phyloP scores from a whole-genome alignment of 2,797 vertebrate genomes.

The Sebastiscus tertius region DNA sequence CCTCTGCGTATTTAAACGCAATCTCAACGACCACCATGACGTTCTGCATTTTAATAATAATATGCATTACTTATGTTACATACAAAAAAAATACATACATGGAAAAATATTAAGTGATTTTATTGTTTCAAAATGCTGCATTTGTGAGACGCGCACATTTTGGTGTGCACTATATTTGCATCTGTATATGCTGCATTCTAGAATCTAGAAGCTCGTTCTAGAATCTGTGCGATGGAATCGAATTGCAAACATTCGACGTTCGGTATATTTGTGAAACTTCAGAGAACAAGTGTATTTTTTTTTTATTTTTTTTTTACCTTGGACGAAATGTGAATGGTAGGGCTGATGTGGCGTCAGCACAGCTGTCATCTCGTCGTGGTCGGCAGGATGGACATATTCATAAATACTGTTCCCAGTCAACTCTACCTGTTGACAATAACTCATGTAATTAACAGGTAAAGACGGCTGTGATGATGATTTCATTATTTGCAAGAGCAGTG shows the following conservation, averaged over 20 bases:
- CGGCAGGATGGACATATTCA: slow-evolving; percentile 97
- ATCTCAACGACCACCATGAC: not conserved
- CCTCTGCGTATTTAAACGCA: not conserved
- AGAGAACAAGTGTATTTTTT: not conserved
- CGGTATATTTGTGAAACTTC: no score
- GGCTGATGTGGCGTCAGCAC: slow-evolving; percentile 97
- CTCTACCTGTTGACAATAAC: slow-evolving; percentile 92
- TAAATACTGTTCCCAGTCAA: slow-evolving; percentile 99
- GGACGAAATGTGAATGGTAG: slow-evolving; percentile 97
- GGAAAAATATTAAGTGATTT: not conserved
- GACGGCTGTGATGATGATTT: not conserved
- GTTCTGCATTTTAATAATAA: not conserved
- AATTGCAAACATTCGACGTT: not conserved
- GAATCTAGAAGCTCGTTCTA: not conserved
- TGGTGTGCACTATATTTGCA: not conserved
- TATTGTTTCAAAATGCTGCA: not conserved
- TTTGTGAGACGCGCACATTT: not conserved
- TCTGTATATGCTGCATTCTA: not conserved
- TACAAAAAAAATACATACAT: not conserved
- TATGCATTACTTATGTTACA: not conserved
- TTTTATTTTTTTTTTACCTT: slow-evolving; percentile 83
- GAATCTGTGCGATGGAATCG: not conserved
- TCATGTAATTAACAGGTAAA: slow-evolving; percentile 43
- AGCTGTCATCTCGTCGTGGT: slow-evolving; percentile 98
- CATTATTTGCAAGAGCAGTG: no score